Evolutionary conservation across 2,113 vertebrate species (phyloP).

Genomic region (Brachyistius frenatus): DNA sequence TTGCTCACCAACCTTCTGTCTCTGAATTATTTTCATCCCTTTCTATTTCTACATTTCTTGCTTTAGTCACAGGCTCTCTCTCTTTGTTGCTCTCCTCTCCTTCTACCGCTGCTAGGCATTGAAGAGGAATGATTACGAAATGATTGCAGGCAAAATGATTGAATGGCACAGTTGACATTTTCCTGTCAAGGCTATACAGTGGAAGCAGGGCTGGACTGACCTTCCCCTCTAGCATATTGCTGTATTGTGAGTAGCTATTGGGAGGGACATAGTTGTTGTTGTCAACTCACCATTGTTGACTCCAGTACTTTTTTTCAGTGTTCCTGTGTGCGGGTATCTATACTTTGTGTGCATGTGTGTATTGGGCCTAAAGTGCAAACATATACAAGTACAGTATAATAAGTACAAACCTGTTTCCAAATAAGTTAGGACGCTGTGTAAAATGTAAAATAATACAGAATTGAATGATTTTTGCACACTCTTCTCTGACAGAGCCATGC

Average conservation of each 20-base stretch:
- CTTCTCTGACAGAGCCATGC: too few species aligned
- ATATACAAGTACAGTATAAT: too few species aligned
- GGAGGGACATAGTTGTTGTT: conserved; percentile 23
- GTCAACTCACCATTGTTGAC: conserved; percentile 9
- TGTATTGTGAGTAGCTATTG: conserved; percentile 35
- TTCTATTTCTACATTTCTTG: conserved; percentile 42
- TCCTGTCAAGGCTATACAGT: conserved; percentile 52
- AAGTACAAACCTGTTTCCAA: too few species aligned
- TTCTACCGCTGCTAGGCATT: conserved; percentile 42
- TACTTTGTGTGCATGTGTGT: not conserved
- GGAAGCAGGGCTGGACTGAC: conserved; percentile 32
- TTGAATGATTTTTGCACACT: too few species aligned
- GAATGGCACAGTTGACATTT: conserved; percentile 73
- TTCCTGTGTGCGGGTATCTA: too few species aligned
- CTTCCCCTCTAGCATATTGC: conserved; percentile 38
- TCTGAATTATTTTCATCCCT: conserved; percentile 19
- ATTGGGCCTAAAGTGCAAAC: not conserved
- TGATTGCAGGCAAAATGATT: conserved; percentile 70
- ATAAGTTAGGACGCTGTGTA: too few species aligned
- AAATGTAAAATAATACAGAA: too few species aligned
- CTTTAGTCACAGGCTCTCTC: conserved; percentile 42
- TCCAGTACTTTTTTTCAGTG: not conserved
- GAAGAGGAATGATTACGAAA: conserved; percentile 74
- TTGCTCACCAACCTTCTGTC: conserved; percentile 54
- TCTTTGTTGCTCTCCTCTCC: conserved; percentile 47